A percentile compares a stretch with the other conserved stretches of the same genome.
Evolutionary conservation across 2,113 vertebrate species (phyloP).

Genomic region (Parotia lawesii): DNA sequence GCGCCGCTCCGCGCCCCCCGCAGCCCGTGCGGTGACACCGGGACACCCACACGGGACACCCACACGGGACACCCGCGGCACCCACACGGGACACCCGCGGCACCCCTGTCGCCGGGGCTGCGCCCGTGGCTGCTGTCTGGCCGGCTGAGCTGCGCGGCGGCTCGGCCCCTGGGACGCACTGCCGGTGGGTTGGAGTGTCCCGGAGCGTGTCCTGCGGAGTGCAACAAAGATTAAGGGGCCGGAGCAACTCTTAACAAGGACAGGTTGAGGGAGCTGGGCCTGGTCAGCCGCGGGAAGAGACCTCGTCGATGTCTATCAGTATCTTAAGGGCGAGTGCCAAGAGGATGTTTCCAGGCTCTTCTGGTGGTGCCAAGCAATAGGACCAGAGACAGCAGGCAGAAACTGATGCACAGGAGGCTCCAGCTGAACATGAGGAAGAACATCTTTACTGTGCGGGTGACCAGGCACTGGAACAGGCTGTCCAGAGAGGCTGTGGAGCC

Average conservation of each 20-base stretch:
- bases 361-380: not conserved
- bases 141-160: fast-evolving
- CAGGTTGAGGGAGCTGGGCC: not conserved
- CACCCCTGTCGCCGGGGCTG: too few relatives aligned
- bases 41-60: too few relatives aligned
- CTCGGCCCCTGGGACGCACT: fast-evolving
- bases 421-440: not conserved
- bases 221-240: not conserved
- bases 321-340: too few relatives aligned
- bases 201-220: not conserved
- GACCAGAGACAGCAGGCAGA: fast-evolving
- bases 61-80: too few relatives aligned
- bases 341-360: not conserved
- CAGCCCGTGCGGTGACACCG: not conserved
- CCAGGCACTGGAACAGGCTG: fast-evolving
- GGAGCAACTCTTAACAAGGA: not conserved
- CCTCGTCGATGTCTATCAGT: fast-evolving
- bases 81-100: too few relatives aligned
- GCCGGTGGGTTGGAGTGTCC: fast-evolving
- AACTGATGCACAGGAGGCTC: not conserved
- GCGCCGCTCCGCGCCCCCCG: too few relatives aligned
- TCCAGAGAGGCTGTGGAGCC: fast-evolving
- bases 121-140: not conserved
- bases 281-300: not conserved
- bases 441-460: fast-evolving